Evolutionary conservation across 2,113 vertebrate species (phyloP).

Genomic region (Bubo blakistoni): DNA sequence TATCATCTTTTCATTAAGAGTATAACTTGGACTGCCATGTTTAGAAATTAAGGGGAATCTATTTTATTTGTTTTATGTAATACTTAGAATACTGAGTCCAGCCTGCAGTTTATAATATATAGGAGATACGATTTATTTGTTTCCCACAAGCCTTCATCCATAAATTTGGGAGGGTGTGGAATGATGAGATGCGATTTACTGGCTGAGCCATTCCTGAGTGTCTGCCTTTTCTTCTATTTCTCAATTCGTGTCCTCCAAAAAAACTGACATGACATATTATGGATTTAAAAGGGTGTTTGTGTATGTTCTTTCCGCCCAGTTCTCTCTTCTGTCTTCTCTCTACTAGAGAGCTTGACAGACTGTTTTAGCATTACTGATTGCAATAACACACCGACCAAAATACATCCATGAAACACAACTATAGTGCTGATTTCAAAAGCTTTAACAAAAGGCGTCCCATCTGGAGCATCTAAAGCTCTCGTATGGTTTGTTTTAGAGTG

Average conservation of each 20-base stretch:
- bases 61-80: not conserved
- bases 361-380: conserved; percentile 55
- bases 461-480: conserved; percentile 41
- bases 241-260: not conserved
- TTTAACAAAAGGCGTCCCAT: conserved; percentile 32
- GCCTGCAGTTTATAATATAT: not conserved
- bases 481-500: conserved; percentile 46
- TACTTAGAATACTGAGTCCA: not conserved
- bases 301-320: not conserved
- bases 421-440: conserved; percentile 40
- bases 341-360: conserved; percentile 19
- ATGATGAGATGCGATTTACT: not conserved
- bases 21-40: not conserved
- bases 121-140: not conserved
- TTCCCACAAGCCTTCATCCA: not conserved
- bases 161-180: not conserved
- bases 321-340: conserved; percentile 22
- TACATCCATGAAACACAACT: conserved; percentile 21
- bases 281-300: not conserved
- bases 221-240: conserved; percentile 12
- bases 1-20: not conserved
- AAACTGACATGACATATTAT: not conserved
- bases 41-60: not conserved
- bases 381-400: conserved; percentile 38
- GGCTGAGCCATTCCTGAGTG: not conserved